Evolutionary conservation across 2,797 vertebrate species (phyloP).

Genomic region (Chelon auratus): DNA sequence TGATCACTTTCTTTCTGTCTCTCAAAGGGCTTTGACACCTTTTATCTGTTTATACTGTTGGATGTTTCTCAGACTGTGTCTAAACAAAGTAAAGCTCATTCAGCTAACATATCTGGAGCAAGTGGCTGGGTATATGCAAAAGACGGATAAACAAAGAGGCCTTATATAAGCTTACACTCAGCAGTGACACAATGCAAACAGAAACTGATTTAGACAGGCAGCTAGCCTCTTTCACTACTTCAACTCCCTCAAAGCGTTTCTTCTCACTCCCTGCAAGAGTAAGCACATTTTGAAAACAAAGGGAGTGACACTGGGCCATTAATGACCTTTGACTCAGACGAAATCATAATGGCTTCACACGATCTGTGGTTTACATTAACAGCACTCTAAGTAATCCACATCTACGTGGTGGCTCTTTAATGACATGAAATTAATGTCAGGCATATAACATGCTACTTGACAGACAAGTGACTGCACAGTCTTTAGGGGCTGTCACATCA

Average conservation of each 20-base stretch:
- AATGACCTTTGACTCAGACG: slow-evolving; percentile 42
- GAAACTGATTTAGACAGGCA: slow-evolving; percentile 4
- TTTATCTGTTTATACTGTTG: slow-evolving; percentile 29
- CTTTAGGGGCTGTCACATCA: slow-evolving; percentile 51
- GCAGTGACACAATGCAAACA: slow-evolving; percentile 14
- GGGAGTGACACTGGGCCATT: slow-evolving; percentile 31
- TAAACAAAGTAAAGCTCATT: slow-evolving; percentile 15
- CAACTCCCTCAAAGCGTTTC: slow-evolving; percentile 19
- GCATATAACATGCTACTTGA: slow-evolving; percentile 30
- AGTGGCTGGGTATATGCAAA: neutral
- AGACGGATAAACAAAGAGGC: slow-evolving; percentile 1
- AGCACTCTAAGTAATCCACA: slow-evolving; percentile 53
- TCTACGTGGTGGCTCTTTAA: slow-evolving; percentile 32
- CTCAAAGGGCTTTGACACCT: neutral
- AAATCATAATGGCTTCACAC: slow-evolving; percentile 31
- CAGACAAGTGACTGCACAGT: slow-evolving; percentile 20
- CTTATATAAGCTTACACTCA: neutral
- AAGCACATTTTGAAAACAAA: slow-evolving; percentile 39
- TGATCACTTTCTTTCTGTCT: slow-evolving; percentile 11
- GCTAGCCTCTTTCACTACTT: slow-evolving; percentile 7
- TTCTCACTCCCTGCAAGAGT: slow-evolving; percentile 27
- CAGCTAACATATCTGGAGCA: slow-evolving; percentile 9
- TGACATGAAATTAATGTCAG: slow-evolving; percentile 36
- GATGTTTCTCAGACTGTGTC: slow-evolving; percentile 22
- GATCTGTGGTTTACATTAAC: slow-evolving; percentile 60